Conservation (phyloP, 1,140 invertebrate species). For the Drosophila micromelanica region DNA sequence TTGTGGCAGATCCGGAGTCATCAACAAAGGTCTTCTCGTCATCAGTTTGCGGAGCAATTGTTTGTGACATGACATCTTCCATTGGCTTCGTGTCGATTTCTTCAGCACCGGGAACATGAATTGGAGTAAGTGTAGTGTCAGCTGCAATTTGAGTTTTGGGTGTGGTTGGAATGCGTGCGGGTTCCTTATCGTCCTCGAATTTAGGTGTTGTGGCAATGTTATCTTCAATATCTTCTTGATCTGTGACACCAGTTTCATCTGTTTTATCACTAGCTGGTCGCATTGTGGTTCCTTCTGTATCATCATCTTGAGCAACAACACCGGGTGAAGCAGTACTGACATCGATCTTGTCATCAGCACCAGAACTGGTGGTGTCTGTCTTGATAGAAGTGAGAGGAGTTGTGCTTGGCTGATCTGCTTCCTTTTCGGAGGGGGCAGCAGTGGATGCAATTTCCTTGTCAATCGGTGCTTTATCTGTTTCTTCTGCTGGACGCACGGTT, state of each 20-base stretch:
- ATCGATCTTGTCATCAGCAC: conserved; percentile 35
- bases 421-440: conserved; percentile 27
- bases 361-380: conserved; percentile 27
- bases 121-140: conserved; percentile 49
- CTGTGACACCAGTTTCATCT: conserved; percentile 2
- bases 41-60: conserved; percentile 40
- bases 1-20: conserved; percentile 37
- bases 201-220: conserved; percentile 29
- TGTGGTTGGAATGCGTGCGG: conserved; percentile 22
- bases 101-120: conserved; percentile 43
- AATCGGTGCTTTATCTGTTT: conserved; percentile 34
- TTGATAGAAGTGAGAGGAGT: conserved; percentile 21
- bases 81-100: conserved; percentile 60
- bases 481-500: conserved; percentile 14
- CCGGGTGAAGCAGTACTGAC: conserved; percentile 18
- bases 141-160: conserved; percentile 19
- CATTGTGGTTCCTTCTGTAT: conserved; percentile 39
- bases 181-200: conserved; percentile 39
- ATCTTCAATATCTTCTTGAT: conserved; percentile 20
- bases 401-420: conserved; percentile 27
- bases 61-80: conserved; percentile 63
- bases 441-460: conserved; percentile 21
- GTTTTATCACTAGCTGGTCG: conserved; percentile 39
- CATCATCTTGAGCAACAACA: conserved; percentile 42
- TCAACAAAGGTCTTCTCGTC: conserved; percentile 24